Base-by-base conservation (phyloP, 2,888 invertebrate species). In the Ariolimax columbianus region DNA sequence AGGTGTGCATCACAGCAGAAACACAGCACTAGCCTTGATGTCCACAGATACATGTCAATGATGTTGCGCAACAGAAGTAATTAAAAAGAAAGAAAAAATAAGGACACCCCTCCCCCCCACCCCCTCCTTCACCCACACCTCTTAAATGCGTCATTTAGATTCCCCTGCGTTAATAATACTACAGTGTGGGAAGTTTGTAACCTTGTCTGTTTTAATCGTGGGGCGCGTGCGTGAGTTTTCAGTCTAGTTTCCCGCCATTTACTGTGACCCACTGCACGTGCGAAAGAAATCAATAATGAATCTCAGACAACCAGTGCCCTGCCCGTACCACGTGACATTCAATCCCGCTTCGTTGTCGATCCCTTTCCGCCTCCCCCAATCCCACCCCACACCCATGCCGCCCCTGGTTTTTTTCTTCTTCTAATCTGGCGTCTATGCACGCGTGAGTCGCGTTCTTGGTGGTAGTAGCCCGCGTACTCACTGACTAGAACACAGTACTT, bases 241-340 rank as follows among this genome's bases (percentile, higher is more conserved):
- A 72, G 33, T 66, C 72, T 33, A 70, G 78, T 72, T 78, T 79
- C 33, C 30, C n/a, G 30, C 40, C 19, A 36, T 26, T 47, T 43
- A 72, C 30, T 43, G 77, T 26, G 55, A 3, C 66, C 72, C 79
- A 79, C 43, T 55, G 72, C 59, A 72, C 78, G 59, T 75, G 84
- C 51, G 38, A 68, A 79, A 51, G 55, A 51, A 75, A 84, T 59
- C 79, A 75, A 84, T 73, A 80, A 38, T 63, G 80, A 84, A 66
- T 80, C 80, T 80, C 47, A 80, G 80, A 84, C 66, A 81, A 47
- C 63, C 75, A 80, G 47, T 51, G 6, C 43, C 59, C 38, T 40
- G 59, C 82, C 82, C 72, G 51, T n/a, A 59, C 59, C 75, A 19
- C 59, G 43, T 55, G 63, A 63, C 82, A 63, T 51, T 72, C 72